phyloP scores from a whole-genome alignment of 2,888 invertebrate genomes.

The Rhimphoctona megacephalus region DNA sequence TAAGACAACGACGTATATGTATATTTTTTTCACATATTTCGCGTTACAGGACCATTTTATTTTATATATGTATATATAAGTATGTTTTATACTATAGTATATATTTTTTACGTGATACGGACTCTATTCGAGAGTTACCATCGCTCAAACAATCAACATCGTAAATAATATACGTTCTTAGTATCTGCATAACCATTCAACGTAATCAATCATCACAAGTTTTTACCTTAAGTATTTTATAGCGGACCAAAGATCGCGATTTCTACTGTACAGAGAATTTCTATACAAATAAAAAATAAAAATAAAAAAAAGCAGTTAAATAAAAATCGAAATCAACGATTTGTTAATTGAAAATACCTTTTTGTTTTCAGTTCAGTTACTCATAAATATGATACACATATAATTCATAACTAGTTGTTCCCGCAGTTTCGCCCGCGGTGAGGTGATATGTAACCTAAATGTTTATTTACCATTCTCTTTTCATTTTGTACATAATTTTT shows the following conservation, averaged over 20 bases:
- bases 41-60: conserved; percentile 39
- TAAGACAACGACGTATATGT: conserved; percentile 25
- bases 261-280: conserved; percentile 67
- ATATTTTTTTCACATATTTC: conserved; percentile 45
- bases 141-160: conserved; percentile 21
- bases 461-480: too few species aligned
- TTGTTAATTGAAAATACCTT: background rate
- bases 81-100: conserved; percentile 42
- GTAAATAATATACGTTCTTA: conserved; percentile 24
- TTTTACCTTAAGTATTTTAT: conserved; percentile 64
- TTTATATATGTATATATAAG: conserved; percentile 53
- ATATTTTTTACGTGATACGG: conserved; percentile 28
- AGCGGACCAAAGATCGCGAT: conserved; percentile 72
- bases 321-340: background rate
- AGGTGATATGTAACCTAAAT: too few species aligned
- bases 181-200: conserved; percentile 49
- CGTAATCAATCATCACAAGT: conserved; percentile 58
- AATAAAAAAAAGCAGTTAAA: background rate
- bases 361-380: background rate
- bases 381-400: too few species aligned
- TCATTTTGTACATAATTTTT: too few species aligned
- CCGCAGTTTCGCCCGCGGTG: too few species aligned
- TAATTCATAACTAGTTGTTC: too few species aligned
- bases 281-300: conserved; percentile 49
- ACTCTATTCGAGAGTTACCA: conserved; percentile 21